Percentiles rank a stretch among this genome's conserved stretches.
Evolutionary conservation across 2,888 invertebrate genomes (phyloP).

Genomic region (Masnerella sp.): DNA sequence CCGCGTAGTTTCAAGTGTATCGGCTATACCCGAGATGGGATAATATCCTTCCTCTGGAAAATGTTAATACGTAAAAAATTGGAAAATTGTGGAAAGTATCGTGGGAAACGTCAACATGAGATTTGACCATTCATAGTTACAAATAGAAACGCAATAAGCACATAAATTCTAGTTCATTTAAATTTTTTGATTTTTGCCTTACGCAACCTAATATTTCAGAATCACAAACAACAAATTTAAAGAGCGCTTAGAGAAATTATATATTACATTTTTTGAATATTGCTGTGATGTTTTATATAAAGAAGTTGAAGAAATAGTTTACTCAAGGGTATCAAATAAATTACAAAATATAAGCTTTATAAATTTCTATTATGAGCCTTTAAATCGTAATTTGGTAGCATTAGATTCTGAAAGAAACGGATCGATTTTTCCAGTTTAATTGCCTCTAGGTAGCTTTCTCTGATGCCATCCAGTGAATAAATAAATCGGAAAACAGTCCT

Average conservation of each 20-base stretch:
- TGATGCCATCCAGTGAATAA: conserved; percentile 54
- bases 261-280: too few relatives aligned
- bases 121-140: conserved; percentile 10
- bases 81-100: conserved; percentile 26
- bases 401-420: conserved; percentile 33
- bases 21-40: neutral
- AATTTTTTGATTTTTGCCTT: too few relatives aligned
- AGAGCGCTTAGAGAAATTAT: too few relatives aligned
- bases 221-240: too few relatives aligned
- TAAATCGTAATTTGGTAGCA: conserved; percentile 43
- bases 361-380: conserved; percentile 37
- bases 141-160: too few relatives aligned
- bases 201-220: too few relatives aligned
- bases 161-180: too few relatives aligned
- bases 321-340: too few relatives aligned
- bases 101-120: conserved; percentile 13
- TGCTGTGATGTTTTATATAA: too few relatives aligned
- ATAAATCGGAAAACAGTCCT: conserved; percentile 59
- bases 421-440: conserved; percentile 56
- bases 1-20: conserved; percentile 13
- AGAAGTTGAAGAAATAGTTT: too few relatives aligned
- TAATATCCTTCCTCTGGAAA: conserved; percentile 13
- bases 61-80: conserved; percentile 4
- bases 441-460: conserved; percentile 48
- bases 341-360: too few relatives aligned